phyloP scores from a whole-genome alignment of 1,140 invertebrate genomes.

The Pseudomyrmex flavicornis region DNA sequence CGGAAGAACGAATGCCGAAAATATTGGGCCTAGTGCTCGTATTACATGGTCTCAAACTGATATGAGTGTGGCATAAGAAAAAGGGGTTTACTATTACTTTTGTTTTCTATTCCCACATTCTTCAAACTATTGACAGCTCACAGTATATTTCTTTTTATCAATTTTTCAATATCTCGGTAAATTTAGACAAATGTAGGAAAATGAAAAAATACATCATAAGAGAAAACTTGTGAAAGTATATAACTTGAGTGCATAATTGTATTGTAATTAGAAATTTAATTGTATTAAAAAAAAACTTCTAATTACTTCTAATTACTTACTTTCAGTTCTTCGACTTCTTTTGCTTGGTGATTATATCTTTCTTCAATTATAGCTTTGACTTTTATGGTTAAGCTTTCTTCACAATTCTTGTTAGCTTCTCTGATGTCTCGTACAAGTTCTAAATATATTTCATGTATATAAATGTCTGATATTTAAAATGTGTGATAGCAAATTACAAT shows the following conservation, averaged over 20 bases:
- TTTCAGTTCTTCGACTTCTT: slow-evolving; percentile 79
- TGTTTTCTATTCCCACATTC: slow-evolving; percentile 76
- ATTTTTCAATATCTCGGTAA: neutral
- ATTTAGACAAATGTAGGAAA: neutral
- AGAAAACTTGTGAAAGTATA: slow-evolving; percentile 6
- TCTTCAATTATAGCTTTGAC: slow-evolving; percentile 88
- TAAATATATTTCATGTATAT: slow-evolving; percentile 62
- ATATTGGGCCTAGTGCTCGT: slow-evolving; percentile 46
- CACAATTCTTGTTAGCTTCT: slow-evolving; percentile 89
- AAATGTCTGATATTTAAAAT: neutral
- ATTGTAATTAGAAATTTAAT: neutral
- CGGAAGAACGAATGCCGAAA: slow-evolving; percentile 73
- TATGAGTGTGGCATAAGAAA: slow-evolving; percentile 28
- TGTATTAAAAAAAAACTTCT: slow-evolving; percentile 27
- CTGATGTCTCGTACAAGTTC: slow-evolving; percentile 91
- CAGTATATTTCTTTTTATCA: neutral
- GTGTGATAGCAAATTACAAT: slow-evolving; percentile 1
- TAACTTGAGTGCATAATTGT: neutral
- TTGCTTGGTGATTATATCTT: slow-evolving; percentile 78
- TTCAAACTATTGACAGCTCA: neutral
- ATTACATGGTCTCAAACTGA: slow-evolving; percentile 56
- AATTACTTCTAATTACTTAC: slow-evolving; percentile 68
- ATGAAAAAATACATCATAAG: neutral
- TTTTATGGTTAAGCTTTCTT: slow-evolving; percentile 88
- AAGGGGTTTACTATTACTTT: slow-evolving; percentile 34